Evolutionary conservation across 2,113 vertebrate species (phyloP).

Genomic region (Nanorana parkeri): DNA sequence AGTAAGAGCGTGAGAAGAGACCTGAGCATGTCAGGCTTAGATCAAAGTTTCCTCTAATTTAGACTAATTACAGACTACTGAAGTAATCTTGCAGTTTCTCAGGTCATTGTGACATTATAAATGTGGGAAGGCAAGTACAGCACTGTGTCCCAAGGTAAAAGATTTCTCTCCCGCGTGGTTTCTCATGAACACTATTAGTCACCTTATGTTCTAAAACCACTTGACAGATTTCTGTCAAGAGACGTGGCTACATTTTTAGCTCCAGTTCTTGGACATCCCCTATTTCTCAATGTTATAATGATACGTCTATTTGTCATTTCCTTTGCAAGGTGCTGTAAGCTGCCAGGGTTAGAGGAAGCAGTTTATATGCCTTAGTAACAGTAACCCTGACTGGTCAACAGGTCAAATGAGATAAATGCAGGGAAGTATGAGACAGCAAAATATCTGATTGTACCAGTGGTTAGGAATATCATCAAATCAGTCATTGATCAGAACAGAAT

Average conservation of each 20-base stretch:
- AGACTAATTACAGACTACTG: slow-evolving; percentile 45
- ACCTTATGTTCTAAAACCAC: slow-evolving; percentile 33
- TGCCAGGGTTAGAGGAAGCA: no score
- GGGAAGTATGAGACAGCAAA: no score
- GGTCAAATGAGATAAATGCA: no score
- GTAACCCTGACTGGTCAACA: no score
- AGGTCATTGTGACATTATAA: slow-evolving; percentile 54
- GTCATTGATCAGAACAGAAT: no score
- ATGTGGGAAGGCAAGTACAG: slow-evolving; percentile 10
- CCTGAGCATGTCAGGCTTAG: slow-evolving; percentile 21
- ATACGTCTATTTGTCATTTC: neutral
- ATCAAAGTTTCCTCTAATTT: slow-evolving; percentile 58
- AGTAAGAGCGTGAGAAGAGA: slow-evolving; percentile 27
- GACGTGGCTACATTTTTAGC: neutral
- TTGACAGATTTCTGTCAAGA: neutral
- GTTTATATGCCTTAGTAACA: no score
- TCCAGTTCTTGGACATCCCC: neutral
- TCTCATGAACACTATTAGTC: slow-evolving; percentile 40
- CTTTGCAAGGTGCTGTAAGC: neutral
- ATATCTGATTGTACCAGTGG: no score
- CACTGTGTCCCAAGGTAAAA: slow-evolving; percentile 2
- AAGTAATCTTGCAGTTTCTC: slow-evolving; percentile 36
- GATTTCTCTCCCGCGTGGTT: neutral
- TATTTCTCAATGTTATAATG: neutral
- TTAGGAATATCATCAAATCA: no score